These are phyloP conservation scores for Atlantisia rogersi DNA, from an alignment of 2,113 vertebrate species.

Conservation along the genomic window DNA sequence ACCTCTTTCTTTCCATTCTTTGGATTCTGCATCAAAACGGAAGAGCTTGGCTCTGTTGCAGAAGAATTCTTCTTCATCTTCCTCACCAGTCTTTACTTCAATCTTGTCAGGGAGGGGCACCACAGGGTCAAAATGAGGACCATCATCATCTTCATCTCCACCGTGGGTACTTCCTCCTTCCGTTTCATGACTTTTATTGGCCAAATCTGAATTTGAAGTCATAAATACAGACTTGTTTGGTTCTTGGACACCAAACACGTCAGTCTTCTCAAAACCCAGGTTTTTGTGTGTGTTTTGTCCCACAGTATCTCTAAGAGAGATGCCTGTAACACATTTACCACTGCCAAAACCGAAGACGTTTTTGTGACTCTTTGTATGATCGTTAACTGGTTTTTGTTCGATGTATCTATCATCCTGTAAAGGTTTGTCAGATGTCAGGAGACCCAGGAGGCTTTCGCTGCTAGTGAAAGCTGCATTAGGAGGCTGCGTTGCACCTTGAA, in stretches of 20 bases:
- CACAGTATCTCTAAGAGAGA: slow-evolving; percentile 77
- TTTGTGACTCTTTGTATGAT: slow-evolving; percentile 68
- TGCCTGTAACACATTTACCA: slow-evolving; percentile 71
- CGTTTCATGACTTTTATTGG: slow-evolving; percentile 80
- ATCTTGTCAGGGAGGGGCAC: slow-evolving; percentile 97
- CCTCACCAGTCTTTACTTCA: slow-evolving; percentile 96
- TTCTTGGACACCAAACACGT: slow-evolving; percentile 80
- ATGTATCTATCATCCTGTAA: slow-evolving; percentile 76
- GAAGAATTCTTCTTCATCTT: slow-evolving; percentile 96
- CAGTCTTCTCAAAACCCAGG: slow-evolving; percentile 76
- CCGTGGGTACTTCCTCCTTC: slow-evolving; percentile 87
- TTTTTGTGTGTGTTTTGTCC: slow-evolving; percentile 70
- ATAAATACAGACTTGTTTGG: slow-evolving; percentile 73
- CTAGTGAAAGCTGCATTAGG: slow-evolving; percentile 72
- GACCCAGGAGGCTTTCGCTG: slow-evolving; percentile 89
- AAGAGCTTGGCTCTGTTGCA: slow-evolving; percentile 95
- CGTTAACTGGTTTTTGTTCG: slow-evolving; percentile 73
- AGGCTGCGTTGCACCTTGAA: slow-evolving; percentile 71
- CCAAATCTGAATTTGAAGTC: slow-evolving; percentile 54
- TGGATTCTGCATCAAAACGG: slow-evolving; percentile 90
- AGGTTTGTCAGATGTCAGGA: slow-evolving; percentile 89
- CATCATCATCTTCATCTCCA: slow-evolving; percentile 92
- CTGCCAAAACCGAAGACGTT: slow-evolving; percentile 84
- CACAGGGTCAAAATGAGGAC: slow-evolving; percentile 98
- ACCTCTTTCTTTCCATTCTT: slow-evolving; percentile 98